Conservation (phyloP, 53 echinoderm and acorn worm genomes). For the Actinopyga echinites region DNA sequence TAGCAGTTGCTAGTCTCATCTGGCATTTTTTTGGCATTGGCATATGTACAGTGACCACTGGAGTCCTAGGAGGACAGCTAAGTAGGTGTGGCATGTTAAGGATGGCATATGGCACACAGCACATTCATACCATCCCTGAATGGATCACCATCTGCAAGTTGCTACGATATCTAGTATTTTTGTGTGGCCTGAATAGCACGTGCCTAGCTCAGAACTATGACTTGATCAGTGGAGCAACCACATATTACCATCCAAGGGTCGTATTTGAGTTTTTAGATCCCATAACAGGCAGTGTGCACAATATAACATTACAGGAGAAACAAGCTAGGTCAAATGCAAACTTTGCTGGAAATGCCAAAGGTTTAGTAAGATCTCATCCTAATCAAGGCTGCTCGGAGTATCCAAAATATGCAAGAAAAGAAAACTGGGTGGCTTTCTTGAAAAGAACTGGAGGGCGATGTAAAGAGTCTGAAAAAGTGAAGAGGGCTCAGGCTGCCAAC, state of each 20-base stretch:
- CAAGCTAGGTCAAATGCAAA: slow-evolving; percentile 15
- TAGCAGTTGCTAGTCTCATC: too few species aligned
- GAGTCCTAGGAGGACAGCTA: too few species aligned
- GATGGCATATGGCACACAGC: neutral
- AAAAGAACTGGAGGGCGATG: slow-evolving; percentile 23
- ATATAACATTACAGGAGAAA: slow-evolving; percentile 15
- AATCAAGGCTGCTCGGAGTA: slow-evolving; percentile 31
- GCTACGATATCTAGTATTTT: neutral
- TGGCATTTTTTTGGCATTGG: too few species aligned
- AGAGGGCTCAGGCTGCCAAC: slow-evolving; percentile 48
- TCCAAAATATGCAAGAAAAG: neutral
- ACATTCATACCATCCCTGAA: neutral
- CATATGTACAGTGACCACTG: too few species aligned
- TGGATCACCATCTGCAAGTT: slow-evolving; percentile 1
- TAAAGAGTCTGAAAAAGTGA: slow-evolving; percentile 48
- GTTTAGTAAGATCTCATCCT: neutral
- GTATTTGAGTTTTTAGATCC: slow-evolving; percentile 16
- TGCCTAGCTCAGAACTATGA: slow-evolving; percentile 31
- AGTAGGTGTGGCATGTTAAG: neutral
- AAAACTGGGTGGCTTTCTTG: slow-evolving; percentile 30
- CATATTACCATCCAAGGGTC: slow-evolving; percentile 9
- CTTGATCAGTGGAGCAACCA: slow-evolving; percentile 9
- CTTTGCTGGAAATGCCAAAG: slow-evolving; percentile 25
- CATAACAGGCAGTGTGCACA: neutral
- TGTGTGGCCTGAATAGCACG: slow-evolving; percentile 9